phyloP scores from a whole-genome alignment of 2,797 vertebrate genomes.

The Tamandua tetradactyla region DNA sequence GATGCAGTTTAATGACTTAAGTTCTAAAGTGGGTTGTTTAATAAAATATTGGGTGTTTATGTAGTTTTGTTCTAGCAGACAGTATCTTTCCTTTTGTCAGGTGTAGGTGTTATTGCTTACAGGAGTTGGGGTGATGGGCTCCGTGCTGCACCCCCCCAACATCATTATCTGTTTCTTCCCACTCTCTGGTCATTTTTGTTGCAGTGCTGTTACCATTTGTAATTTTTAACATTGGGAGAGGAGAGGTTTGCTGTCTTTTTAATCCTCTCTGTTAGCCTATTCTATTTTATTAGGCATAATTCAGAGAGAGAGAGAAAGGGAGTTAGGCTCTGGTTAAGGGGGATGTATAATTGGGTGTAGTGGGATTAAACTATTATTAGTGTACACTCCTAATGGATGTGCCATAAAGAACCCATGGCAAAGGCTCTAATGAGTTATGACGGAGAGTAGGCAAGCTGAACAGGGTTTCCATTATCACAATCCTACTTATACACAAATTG shows the following conservation, averaged over 20 bases:
- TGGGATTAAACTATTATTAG: conserved; percentile 79
- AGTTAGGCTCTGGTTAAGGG: conserved; percentile 57
- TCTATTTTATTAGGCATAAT: conserved; percentile 79
- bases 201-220: conserved; percentile 49
- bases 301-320: conserved; percentile 63
- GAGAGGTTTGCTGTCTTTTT: conserved; percentile 62
- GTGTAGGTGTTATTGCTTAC: conserved; percentile 73
- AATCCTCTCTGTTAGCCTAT: conserved; percentile 72
- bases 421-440: conserved; percentile 70
- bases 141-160: conserved; percentile 42
- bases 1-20: conserved; percentile 81
- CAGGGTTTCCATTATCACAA: neutral
- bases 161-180: conserved; percentile 56
- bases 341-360: conserved; percentile 74
- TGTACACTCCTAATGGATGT: conserved; percentile 61
- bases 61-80: conserved; percentile 73
- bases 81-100: conserved; percentile 76
- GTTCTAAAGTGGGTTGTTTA: conserved; percentile 81
- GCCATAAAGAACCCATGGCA: conserved; percentile 72
- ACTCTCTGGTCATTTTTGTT: neutral
- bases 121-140: conserved; percentile 38
- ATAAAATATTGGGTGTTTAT: conserved; percentile 82
- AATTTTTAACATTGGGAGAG: conserved; percentile 67
- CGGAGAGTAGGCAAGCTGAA: conserved; percentile 48
- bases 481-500: neutral